A percentile compares a stretch with the other conserved stretches of the same genome.
These are phyloP conservation scores for Cephus runcator DNA, from an alignment of 2,888 invertebrate genomes.

Conservation along the genomic window DNA sequence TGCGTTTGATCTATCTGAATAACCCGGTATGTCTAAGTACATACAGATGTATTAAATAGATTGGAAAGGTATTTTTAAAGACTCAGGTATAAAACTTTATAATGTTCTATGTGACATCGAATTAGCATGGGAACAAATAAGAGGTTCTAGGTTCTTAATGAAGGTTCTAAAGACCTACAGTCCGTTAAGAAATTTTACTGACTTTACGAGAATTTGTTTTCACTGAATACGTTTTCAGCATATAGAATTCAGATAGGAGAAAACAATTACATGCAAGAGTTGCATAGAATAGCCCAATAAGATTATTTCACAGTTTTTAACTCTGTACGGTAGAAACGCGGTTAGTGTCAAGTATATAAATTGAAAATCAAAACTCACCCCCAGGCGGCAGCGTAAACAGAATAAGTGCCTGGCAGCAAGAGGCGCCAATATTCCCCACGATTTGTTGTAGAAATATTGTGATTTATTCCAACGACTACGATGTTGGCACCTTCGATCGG, in stretches of 20 bases:
- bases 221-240: neutral
- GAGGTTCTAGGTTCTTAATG: too few relatives aligned
- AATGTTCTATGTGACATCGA: too few relatives aligned
- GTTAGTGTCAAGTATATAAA: slow-evolving; percentile 11
- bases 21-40: too few relatives aligned
- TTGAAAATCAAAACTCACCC: slow-evolving; percentile 70
- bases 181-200: too few relatives aligned
- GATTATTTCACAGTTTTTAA: neutral
- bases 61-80: too few relatives aligned
- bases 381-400: slow-evolving; percentile 76
- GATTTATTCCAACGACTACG: slow-evolving; percentile 79
- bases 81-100: too few relatives aligned
- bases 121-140: too few relatives aligned
- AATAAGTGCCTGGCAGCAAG: slow-evolving; percentile 87
- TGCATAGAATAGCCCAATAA: neutral
- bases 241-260: neutral
- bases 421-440: slow-evolving; percentile 96
- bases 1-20: too few relatives aligned
- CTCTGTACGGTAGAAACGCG: neutral
- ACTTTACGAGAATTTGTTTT: too few relatives aligned
- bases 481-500: slow-evolving; percentile 82
- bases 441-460: slow-evolving; percentile 81
- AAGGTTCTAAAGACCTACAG: too few relatives aligned
- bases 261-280: neutral
- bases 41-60: too few relatives aligned